A percentile compares a stretch with the other conserved stretches of the same genome.
Evolutionary conservation across 2,797 vertebrate species (phyloP).

Genomic region (Leptodactylus fallax): DNA sequence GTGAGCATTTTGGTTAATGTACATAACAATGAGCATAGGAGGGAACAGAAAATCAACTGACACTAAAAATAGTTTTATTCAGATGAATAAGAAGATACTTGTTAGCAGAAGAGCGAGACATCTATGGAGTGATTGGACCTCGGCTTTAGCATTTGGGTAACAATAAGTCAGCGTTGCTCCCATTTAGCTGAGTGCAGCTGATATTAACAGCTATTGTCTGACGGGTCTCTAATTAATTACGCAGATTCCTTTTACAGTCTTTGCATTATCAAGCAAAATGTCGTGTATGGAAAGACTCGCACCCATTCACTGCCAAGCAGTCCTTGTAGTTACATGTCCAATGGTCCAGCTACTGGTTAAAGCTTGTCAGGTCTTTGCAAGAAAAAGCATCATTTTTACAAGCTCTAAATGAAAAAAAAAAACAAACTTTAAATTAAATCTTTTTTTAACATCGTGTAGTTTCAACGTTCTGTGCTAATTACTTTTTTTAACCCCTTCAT

Average conservation of each 20-base stretch:
- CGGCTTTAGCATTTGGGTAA: constrained; percentile 8
- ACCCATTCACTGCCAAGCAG: not conserved
- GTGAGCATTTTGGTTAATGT: not conserved
- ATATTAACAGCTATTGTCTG: constrained; percentile 40
- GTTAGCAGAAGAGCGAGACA: not conserved
- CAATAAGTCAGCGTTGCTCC: constrained; percentile 28
- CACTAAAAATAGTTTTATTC: constrained; percentile 7
- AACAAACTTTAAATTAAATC: too few species aligned
- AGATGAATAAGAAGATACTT: constrained; percentile 2
- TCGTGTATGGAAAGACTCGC: not conserved
- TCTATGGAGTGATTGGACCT: constrained; percentile 13
- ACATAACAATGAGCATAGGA: not conserved
- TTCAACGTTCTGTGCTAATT: too few species aligned
- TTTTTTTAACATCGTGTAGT: too few species aligned
- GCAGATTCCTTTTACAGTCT: not conserved
- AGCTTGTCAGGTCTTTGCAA: not conserved
- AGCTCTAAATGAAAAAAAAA: not conserved
- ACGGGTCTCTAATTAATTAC: constrained; percentile 31
- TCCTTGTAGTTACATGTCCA: not conserved
- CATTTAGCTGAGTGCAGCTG: constrained; percentile 11
- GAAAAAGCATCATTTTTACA: not conserved
- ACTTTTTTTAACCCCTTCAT: too few species aligned
- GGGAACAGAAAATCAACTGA: not conserved
- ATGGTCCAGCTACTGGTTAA: not conserved
- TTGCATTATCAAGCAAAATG: constrained; percentile 19